Conservation (phyloP, 2,113 vertebrate species). For the Sorex fumeus region DNA sequence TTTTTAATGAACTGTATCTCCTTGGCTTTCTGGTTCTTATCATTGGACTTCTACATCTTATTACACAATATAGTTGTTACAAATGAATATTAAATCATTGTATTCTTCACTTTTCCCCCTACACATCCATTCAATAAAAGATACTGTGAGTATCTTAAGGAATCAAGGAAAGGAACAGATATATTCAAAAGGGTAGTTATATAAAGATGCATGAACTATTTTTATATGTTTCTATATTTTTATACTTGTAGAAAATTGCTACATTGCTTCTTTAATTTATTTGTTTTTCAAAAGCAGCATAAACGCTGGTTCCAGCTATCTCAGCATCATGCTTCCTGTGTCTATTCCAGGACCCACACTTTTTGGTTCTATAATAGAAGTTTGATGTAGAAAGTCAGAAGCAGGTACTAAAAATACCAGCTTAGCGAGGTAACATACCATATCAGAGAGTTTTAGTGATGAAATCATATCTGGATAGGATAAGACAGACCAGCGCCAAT, state of each 20-base stretch:
- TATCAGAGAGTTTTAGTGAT: too few relatives aligned
- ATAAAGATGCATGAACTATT: neutral
- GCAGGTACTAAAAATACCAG: neutral
- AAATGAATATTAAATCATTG: neutral
- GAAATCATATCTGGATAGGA: too few relatives aligned
- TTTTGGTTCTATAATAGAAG: neutral
- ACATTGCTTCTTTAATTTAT: neutral
- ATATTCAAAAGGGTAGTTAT: neutral
- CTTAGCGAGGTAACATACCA: neutral
- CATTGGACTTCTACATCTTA: neutral
- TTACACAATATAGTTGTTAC: neutral
- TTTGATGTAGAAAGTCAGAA: neutral
- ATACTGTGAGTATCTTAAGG: neutral
- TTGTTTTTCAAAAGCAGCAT: slow-evolving; percentile 28
- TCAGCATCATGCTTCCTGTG: neutral
- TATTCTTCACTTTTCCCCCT: neutral
- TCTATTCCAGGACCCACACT: neutral
- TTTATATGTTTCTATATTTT: slow-evolving; percentile 17
- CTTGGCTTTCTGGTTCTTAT: neutral
- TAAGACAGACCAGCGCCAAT: too few relatives aligned
- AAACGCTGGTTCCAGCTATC: neutral
- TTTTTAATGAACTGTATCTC: neutral
- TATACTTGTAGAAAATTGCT: neutral
- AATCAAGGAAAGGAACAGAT: neutral
- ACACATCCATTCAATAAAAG: neutral